A percentile compares a stretch with the other conserved stretches of the same genome.
Evolutionary conservation across 37 sponge, comb jelly and placozoan genomes (phyloP).

Genomic region (Mnemiopsis leidyi): DNA sequence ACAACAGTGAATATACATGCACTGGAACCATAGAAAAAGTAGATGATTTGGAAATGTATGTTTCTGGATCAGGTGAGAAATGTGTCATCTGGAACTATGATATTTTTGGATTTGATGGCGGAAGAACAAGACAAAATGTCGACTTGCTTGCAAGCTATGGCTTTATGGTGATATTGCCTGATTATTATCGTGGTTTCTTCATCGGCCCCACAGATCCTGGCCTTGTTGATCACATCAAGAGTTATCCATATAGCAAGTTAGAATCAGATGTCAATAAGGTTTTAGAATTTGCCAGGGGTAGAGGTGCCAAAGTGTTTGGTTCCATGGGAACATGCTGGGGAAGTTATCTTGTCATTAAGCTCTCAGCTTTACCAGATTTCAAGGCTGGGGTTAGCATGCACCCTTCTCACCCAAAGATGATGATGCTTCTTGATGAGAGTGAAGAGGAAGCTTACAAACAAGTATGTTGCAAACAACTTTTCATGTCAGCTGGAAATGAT

Average conservation of each 20-base stretch:
- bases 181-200: slow-evolving; percentile 43
- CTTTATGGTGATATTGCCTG: slow-evolving; percentile 45
- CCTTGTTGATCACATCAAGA: slow-evolving; percentile 31
- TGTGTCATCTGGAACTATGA: slow-evolving; percentile 60
- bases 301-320: slow-evolving; percentile 29
- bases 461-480: slow-evolving; percentile 29
- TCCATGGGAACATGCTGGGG: slow-evolving; percentile 55
- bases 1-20: slow-evolving; percentile 42
- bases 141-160: not conserved
- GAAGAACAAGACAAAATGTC: slow-evolving; percentile 44
- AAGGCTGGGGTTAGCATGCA: slow-evolving; percentile 37
- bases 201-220: slow-evolving; percentile 33
- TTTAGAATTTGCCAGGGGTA: not conserved
- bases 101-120: slow-evolving; percentile 57
- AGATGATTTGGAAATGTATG: slow-evolving; percentile 59
- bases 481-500: slow-evolving; percentile 41
- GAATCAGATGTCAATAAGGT: slow-evolving; percentile 20
- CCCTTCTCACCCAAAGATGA: slow-evolving; percentile 46
- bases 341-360: slow-evolving; percentile 4
- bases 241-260: not conserved
- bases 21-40: slow-evolving; percentile 39
- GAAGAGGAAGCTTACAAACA: not conserved
- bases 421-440: not conserved
- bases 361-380: slow-evolving; percentile 7
- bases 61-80: slow-evolving; percentile 54